Base-by-base conservation (phyloP, 2,888 invertebrate genomes). In the Drosophila neonasuta region DNA sequence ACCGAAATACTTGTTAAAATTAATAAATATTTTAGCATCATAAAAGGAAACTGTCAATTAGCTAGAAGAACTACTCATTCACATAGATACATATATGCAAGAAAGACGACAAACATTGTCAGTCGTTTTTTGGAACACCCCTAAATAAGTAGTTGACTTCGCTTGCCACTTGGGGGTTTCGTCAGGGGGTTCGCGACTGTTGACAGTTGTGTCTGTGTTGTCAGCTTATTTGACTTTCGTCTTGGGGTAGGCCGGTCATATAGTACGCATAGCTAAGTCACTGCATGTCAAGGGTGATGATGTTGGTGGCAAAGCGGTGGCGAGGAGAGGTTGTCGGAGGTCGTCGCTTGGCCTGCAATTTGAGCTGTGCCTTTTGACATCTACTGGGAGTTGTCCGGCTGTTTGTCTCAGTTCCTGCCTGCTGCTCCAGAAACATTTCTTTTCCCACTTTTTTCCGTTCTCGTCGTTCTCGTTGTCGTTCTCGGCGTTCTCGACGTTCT, bases 211-310 rank as follows among this genome's bases (percentile, higher is more conserved):
- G 79, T 59, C 77, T 64, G 60, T 57, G 66, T 63, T 84, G 81
- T 77, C 87, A 82, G 80, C 71, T 75, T 85, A 74, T 85, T 81
- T 84, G 77, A 76, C 54, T 74, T 60, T 52, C 24, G 75, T 30
- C 66, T 66, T 60, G 59, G 71, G 58, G 49, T 54, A 68, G 77
- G 73, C 62, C 46, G 45, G 56, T 10, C 49, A 62, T 58, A 17
- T n/a, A 36, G 56, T 32, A 44, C 57, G 74, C 72, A 58, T 69
- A 59, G 70, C 63, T 51, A 55, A 68, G 74, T 61, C 44, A 57
- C 54, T 76, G 66, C 61, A 71, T 66, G 61, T 49, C 51, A 62
- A 45, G 61, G 42, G 39, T 48, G 63, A 50, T 11, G 36, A 5
- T 32, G 32, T 32, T 32, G 8, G n/a, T 51, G 41, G 29, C 15